Evolutionary conservation across 1,140 invertebrate genomes (phyloP).

Genomic region (Drosophila simulans): DNA sequence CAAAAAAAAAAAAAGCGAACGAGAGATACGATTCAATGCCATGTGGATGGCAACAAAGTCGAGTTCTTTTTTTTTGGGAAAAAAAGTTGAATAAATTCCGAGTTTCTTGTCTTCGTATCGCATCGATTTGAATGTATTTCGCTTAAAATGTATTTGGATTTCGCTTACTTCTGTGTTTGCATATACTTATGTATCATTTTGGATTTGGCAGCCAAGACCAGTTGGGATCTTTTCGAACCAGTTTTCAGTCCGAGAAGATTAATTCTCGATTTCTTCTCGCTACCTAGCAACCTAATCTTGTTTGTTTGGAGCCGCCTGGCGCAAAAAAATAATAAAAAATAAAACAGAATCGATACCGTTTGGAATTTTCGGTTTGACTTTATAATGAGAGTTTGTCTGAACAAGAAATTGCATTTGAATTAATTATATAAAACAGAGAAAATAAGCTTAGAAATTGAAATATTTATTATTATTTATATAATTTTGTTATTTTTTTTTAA

Average conservation of each 20-base stretch:
- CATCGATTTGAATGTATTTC: conserved; percentile 28
- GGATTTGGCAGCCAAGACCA: conserved; percentile 13
- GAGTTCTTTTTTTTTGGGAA: conserved; percentile 24
- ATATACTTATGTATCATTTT: conserved; percentile 29
- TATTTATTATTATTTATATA: too few species aligned
- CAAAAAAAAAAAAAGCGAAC: conserved; percentile 24
- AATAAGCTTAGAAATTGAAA: too few species aligned
- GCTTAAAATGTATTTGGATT: conserved; percentile 27
- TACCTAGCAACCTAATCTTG: conserved; percentile 24
- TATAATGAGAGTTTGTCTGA: not conserved
- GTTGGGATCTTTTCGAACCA: conserved; percentile 39
- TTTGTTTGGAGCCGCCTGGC: conserved; percentile 1
- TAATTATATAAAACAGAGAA: too few species aligned
- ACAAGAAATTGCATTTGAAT: too few species aligned
- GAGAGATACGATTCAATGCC: conserved; percentile 31
- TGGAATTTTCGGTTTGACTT: not conserved
- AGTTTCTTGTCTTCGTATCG: conserved; percentile 15
- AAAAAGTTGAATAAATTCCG: conserved; percentile 16
- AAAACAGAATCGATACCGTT: not conserved
- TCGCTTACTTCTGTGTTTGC: conserved; percentile 16
- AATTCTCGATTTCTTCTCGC: conserved; percentile 11
- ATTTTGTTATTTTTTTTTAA: too few species aligned
- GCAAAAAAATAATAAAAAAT: not conserved
- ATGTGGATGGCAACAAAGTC: conserved; percentile 40
- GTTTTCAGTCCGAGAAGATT: conserved; percentile 41